Evolutionary conservation across 35 echinoderm and acorn worm species (phyloP), one percentile per base, ranked within the genome.

Genomic region (Heliocidaris erythrogramma): DNA sequence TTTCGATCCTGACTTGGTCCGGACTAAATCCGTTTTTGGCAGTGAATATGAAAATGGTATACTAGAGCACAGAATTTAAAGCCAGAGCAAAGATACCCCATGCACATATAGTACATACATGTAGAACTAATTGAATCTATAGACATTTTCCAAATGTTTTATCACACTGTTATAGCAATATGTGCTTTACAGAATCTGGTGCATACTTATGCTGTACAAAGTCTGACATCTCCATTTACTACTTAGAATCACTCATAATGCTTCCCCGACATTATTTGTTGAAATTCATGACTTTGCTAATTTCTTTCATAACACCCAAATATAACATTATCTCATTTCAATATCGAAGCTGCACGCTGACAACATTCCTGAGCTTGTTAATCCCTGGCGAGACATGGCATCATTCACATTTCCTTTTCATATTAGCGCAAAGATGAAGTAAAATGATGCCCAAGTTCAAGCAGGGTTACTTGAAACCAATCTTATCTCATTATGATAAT

Each of bases 361-460:
- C 91, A 92, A 59, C 91, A 48, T 92, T 92, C 91, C 91, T 92
- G 48, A 92, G 49, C 91, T 59, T 50, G 35, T 92, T 52, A 52
- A 92, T 49, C 91, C 30, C 91, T 13, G 91, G 10, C 91, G 91
- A 92, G 91, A 92, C 91, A 29, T 16, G 12, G 49, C 27, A 92
- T 92, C 91, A 78, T 78, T 52, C 17, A 91, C 31, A 92, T 16
- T 92, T 52, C 49, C 91, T 59, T 30, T 59, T 29, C 49, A 30
- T 49, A 47, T 89, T 42, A 31, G 87, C 30, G 7, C 31, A 89
- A 89, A 42, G 31, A 89, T 42, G 87, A 31, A 48, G 32, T 42
- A 24, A 89, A 42, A 89, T n/a, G 16, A 32, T 4, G 87, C 4
- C 6, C 2, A 47, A 12, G 31, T 89, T 89, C 47, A 89, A 27